phyloP scores from a whole-genome alignment of 53 echinoderm and acorn worm species.

The Antedon mediterranea region DNA sequence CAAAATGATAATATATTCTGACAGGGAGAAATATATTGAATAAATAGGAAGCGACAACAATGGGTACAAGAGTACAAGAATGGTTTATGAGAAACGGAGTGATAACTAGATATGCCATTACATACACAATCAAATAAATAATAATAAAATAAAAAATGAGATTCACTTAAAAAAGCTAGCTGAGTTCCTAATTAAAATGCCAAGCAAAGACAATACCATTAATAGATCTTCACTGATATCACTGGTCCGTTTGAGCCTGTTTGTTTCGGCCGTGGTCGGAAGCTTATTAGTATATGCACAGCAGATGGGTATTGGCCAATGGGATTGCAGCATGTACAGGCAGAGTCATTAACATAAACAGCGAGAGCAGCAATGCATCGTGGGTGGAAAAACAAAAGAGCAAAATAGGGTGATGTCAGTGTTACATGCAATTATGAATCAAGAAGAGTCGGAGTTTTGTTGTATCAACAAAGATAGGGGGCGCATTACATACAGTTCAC shows the following conservation, averaged over 20 bases:
- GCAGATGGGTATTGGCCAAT: conserved; percentile 99
- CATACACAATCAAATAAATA: neutral
- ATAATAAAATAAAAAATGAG: neutral
- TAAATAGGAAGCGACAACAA: neutral
- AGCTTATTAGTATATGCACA: conserved; percentile 99
- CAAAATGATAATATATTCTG: neutral
- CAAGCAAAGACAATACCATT: conserved; percentile 78
- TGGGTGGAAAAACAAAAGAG: conserved; percentile 99
- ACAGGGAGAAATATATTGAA: neutral
- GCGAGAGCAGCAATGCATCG: conserved; percentile 99
- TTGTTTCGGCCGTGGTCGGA: conserved; percentile 95
- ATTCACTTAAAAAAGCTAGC: neutral
- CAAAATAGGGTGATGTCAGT: conserved; percentile 93
- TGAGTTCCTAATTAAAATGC: conserved; percentile 1
- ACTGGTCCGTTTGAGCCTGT: conserved; percentile 92
- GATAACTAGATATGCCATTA: neutral
- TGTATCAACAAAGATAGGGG: neutral
- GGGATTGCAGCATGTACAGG: conserved; percentile 99
- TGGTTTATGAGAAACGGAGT: neutral
- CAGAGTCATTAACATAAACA: conserved; percentile 99
- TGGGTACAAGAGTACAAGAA: neutral
- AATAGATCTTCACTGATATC: conserved; percentile 84
- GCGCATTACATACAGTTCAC: neutral
- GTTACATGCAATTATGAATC: conserved; percentile 23
- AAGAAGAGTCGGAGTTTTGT: conserved; percentile 4